Base-by-base conservation (phyloP, 2,113 vertebrate species). In the Xenopus borealis region DNA sequence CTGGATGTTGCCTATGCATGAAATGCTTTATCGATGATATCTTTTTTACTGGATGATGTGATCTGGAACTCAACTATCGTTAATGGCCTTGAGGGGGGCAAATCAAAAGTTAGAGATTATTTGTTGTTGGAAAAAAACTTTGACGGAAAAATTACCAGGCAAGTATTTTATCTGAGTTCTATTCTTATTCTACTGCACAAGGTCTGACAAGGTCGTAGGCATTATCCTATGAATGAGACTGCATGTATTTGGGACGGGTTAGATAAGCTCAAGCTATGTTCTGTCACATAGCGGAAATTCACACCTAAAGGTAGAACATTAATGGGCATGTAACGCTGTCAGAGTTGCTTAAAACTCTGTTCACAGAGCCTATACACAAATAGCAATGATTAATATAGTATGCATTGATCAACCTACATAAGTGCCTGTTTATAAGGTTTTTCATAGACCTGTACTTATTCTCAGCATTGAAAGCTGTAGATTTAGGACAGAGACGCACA, bases 171-270 rank as follows among this genome's bases (percentile, higher is more conserved):
- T 55, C 53, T 55, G 6, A 55, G 14, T 55, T 12, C 53, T 55
- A 72, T n/a, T 55, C 18, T 30, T 7, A 72, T 20, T 46, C 33
- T 65, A 30, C n/a, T 17, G 8, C 16, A 13, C n/a, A 23, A 14
- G 23, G 30, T 55, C 61, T 72, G 71, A 19, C 53, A 72, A 72
- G 62, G 71, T 65, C 30, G 55, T 14, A 14, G 14, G 17, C 52
- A 45, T n/a, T 17, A 33, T 10, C 12, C 13, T 40, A 45, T 20
- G n/a, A n/a, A 30, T 10, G 46, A 53, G 10, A 18, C 17, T 33
- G 19, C 10, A 33, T 72, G 70, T 55, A n/a, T 16, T 1, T n/a
- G 16, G 53, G 8, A 3, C 1, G 3, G 8, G 14, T n/a, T n/a
- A 55, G 14, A 16, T 55, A 55, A 55, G 53, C 53, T 7, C 53